Percentiles rank a stretch among this genome's conserved stretches.
Evolutionary conservation across 2,797 vertebrate species (phyloP).

Genomic region (Menidia menidia): DNA sequence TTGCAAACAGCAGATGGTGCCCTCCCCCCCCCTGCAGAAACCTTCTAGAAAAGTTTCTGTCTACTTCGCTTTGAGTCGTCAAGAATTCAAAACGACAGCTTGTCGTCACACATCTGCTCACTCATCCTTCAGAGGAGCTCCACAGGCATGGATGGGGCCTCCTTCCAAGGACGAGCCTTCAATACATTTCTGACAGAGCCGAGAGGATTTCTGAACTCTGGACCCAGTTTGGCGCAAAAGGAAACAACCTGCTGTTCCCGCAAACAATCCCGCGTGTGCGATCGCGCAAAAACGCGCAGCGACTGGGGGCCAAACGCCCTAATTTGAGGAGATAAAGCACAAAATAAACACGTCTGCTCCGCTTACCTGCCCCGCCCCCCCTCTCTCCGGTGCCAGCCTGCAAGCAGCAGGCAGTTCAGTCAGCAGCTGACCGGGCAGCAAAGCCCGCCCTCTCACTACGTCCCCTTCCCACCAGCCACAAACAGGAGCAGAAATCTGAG

Average conservation of each 20-base stretch:
- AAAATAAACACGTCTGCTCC: background rate
- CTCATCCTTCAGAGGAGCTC: background rate
- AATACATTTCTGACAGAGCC: background rate
- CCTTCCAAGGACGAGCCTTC: background rate
- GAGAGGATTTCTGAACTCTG: background rate
- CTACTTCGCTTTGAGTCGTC: slow-evolving; percentile 5
- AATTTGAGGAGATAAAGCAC: background rate
- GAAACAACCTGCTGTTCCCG: background rate
- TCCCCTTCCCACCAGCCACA: slow-evolving; percentile 30
- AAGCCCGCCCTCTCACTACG: slow-evolving; percentile 37
- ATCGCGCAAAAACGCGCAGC: background rate
- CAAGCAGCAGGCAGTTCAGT: slow-evolving; percentile 17
- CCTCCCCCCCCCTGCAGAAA: slow-evolving; percentile 19
- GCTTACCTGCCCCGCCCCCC: slow-evolving; percentile 53
- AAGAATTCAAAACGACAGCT: background rate
- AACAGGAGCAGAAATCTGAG: background rate
- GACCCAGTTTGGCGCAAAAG: background rate
- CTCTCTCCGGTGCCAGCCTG: slow-evolving; percentile 17
- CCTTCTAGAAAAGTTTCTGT: slow-evolving; percentile 66
- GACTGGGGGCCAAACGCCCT: background rate
- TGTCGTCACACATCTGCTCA: background rate
- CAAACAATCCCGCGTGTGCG: too few relatives aligned
- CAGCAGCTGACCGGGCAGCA: slow-evolving; percentile 17
- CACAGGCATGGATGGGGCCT: fast-evolving
- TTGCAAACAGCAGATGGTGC: slow-evolving; percentile 65